These are phyloP conservation scores for Hemaris fuciformis DNA, from an alignment of 2,888 invertebrate genomes.

Conservation along the genomic window DNA sequence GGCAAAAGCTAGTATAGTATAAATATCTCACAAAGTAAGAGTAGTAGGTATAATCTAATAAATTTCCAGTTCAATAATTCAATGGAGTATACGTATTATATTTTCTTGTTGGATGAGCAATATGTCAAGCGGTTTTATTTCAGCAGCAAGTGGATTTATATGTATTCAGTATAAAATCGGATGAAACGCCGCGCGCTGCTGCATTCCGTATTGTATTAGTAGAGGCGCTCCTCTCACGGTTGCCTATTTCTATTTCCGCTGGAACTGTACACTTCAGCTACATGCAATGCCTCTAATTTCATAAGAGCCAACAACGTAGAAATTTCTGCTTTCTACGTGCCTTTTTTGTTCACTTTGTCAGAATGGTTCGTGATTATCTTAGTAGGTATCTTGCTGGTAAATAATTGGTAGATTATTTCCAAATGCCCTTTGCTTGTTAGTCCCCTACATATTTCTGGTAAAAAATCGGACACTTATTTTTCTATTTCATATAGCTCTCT, in stretches of 20 bases:
- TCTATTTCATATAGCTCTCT: too few species aligned
- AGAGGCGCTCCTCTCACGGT: not conserved
- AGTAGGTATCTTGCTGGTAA: too few species aligned
- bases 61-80: not conserved
- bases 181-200: not conserved
- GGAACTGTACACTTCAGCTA: not conserved
- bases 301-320: not conserved
- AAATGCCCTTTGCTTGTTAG: too few species aligned
- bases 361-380: too few species aligned
- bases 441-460: too few species aligned
- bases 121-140: not conserved
- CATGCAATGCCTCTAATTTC: not conserved
- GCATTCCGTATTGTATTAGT: not conserved
- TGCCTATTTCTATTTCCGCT: not conserved
- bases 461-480: too few species aligned
- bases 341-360: too few species aligned
- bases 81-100: not conserved
- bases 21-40: too few species aligned
- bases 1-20: too few species aligned
- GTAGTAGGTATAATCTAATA: too few species aligned
- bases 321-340: not conserved
- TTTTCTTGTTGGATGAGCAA: not conserved
- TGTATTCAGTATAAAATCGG: not conserved
- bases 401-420: too few species aligned
- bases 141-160: not conserved